phyloP scores from a whole-genome alignment of 1,140 invertebrate genomes.

The Holotrichia oblita region DNA sequence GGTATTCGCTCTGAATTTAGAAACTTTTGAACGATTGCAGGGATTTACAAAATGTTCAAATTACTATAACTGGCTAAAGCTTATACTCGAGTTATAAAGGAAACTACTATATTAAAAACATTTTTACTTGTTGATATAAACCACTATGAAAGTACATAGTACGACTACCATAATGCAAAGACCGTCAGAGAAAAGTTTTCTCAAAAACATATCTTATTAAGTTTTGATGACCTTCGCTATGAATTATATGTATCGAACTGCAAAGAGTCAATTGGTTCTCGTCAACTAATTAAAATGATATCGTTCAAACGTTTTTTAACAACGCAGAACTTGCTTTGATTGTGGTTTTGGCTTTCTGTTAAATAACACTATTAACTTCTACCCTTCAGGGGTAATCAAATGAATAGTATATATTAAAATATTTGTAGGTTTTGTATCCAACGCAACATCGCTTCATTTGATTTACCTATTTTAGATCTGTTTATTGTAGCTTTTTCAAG shows the following conservation, averaged over 20 bases:
- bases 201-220: too few species aligned
- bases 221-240: too few species aligned
- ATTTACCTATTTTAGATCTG: background rate
- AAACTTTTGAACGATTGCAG: background rate
- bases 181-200: too few species aligned
- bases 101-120: too few species aligned
- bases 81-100: too few species aligned
- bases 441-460: background rate
- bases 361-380: background rate
- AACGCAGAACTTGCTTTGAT: background rate
- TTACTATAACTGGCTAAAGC: too few species aligned
- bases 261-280: too few species aligned
- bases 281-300: background rate
- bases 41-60: background rate
- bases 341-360: background rate
- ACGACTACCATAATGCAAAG: too few species aligned
- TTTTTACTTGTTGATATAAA: too few species aligned
- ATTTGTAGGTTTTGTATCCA: background rate
- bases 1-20: background rate
- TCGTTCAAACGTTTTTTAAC: background rate
- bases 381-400: background rate
- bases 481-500: background rate
- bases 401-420: background rate
- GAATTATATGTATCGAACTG: too few species aligned
- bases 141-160: too few species aligned